Evolutionary conservation across 2,888 invertebrate species (phyloP), one percentile per base, ranked within the genome.

Genomic region (Saturnia japonica): DNA sequence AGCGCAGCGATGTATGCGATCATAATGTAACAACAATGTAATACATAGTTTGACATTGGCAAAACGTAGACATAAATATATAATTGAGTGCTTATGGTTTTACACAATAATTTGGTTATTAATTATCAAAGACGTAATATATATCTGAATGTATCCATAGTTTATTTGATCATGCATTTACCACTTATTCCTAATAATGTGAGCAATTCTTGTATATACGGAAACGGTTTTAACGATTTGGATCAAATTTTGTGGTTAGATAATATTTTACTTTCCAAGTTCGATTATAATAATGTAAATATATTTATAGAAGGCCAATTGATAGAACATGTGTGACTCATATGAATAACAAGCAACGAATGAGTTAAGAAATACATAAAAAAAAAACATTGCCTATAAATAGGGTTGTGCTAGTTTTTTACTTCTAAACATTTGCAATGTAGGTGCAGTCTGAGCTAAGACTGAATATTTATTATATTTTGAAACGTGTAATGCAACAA

Each of bases 31-130:
- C 40, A 57, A n/a, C 60, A 57, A 19, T 68, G 42, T 68, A 68
- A n/a, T n/a, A n/a, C n/a, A 68, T 78, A 74, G 75, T 77, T 76
- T 79, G 79, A 78, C 80, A 82, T 82, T 82, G 79, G 76, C 71
- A 75, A 78, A 28, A 60, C 57, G 25, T 60, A 22, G 11, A 22
- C 22, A 9, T 54, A 54, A 11, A 54, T 54, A 54, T 22, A 22
- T n/a, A 11, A 54, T 54, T 22, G 54, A n/a, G 54, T 54, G 12
- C n/a, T 54, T 54, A 54, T 54, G 9, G 54, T 54, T 54, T 22
- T 22, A 11, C 22, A 22, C 16, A n/a, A 22, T 51, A 51, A 1
- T 11, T 54, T 22, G 7, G n/a, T 11, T 54, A 11, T 54, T 54
- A 1, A 22, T 54, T 54, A 54, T 34, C 34, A 34, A 34, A 34